Evolutionary conservation across 2,797 vertebrate genomes (phyloP).

Genomic region (Phataginus tetradactyla): DNA sequence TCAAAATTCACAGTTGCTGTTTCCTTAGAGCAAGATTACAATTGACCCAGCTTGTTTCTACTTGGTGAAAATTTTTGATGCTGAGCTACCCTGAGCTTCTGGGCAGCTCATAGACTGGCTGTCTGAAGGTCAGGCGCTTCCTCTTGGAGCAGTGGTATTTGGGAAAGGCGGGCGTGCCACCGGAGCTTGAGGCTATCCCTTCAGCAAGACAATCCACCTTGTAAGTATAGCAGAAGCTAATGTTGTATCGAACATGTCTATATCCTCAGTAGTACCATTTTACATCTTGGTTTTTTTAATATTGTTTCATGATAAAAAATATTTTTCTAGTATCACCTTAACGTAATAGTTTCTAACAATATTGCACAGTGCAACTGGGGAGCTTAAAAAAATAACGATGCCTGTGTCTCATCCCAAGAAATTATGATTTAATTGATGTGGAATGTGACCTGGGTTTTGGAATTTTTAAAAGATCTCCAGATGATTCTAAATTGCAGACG

Average conservation of each 20-base stretch:
- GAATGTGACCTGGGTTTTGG: background rate
- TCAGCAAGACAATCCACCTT: background rate
- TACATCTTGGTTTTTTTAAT: background rate
- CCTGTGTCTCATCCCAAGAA: background rate
- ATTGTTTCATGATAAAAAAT: background rate
- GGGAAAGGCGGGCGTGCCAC: background rate
- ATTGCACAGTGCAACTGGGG: background rate
- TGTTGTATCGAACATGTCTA: background rate
- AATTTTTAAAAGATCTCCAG: background rate
- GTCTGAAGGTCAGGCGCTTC: background rate
- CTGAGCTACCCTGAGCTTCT: background rate
- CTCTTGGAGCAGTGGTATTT: background rate
- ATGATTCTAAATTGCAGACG: background rate
- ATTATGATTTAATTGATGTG: background rate
- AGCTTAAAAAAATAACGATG: slow-evolving; percentile 12
- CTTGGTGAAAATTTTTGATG: background rate
- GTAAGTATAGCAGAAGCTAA: background rate
- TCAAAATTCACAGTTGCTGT: background rate
- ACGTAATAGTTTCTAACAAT: background rate
- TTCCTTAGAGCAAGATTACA: background rate
- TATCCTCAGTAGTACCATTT: background rate
- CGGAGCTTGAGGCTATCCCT: background rate
- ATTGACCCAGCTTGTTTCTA: background rate
- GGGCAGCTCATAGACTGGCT: background rate
- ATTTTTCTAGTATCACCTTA: background rate